Conservation (phyloP, 2,888 invertebrate species). For the Parasteatoda lunata region DNA sequence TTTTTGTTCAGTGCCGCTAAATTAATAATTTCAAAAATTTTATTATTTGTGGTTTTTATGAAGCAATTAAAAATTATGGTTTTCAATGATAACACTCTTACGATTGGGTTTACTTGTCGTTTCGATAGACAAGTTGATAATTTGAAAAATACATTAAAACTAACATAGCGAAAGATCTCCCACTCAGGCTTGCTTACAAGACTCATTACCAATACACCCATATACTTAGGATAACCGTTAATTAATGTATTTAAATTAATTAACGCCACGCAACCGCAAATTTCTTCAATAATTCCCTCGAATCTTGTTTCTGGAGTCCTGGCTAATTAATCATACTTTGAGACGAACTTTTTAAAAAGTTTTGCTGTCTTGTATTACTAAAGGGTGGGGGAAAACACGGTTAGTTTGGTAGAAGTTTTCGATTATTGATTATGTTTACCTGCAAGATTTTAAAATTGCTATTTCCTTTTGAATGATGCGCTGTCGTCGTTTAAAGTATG, state of each 20-base stretch:
- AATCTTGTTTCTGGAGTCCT: slow-evolving; percentile 56
- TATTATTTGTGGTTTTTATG: too few species aligned
- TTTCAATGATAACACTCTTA: too few species aligned
- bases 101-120: too few species aligned
- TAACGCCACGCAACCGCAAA: slow-evolving; percentile 36
- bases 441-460: slow-evolving; percentile 56
- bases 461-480: slow-evolving; percentile 46
- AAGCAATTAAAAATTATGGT: too few species aligned
- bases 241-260: slow-evolving; percentile 64
- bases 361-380: neutral
- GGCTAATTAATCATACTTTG: slow-evolving; percentile 61
- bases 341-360: slow-evolving; percentile 47
- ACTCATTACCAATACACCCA: slow-evolving; percentile 12
- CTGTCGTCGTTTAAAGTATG: slow-evolving; percentile 26
- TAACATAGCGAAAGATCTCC: too few species aligned
- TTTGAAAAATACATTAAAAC: too few species aligned
- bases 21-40: too few species aligned
- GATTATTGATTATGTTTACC: slow-evolving; percentile 62
- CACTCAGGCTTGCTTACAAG: neutral
- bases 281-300: slow-evolving; percentile 61
- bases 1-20: too few species aligned
- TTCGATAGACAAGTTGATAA: too few species aligned
- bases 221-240: slow-evolving; percentile 16
- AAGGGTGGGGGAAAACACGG: neutral
- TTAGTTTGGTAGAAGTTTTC: neutral